Evolutionary conservation across 2,888 invertebrate species (phyloP), one percentile per base, ranked within the genome.

Genomic region (Tetropium fuscum): DNA sequence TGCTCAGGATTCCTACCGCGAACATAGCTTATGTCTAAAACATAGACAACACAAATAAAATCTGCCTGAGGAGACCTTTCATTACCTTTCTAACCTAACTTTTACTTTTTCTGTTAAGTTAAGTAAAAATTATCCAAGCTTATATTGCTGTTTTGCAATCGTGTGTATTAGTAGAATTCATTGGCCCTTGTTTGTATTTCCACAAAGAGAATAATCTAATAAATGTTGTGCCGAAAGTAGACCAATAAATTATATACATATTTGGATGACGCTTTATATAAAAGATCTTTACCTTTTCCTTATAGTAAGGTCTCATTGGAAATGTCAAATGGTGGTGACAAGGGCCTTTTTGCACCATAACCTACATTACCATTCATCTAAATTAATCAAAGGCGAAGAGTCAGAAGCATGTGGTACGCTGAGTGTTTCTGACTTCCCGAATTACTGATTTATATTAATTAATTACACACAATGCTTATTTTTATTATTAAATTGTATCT

Each of bases 261-360:
- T 38, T 47, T 27, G 66, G 53, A 63, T 55, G 48, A 56, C 51
- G 60, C 60, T 44, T 41, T 44, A 25, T 13, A 40, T 51, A 15
- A 36, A 40, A 34, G 16, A 27, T 27, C 15, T 27, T 16, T 51
- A 78, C 79, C 79, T 81, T 81, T 82, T 81, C 82, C 81, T 82
- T 82, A 82, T 82, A 82, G 82, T 82, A 82, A 82, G 82, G 82
- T 82, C 77, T 79, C 82, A 82, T 82, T 82, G 82, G 82, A 82
- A 82, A 82, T 82, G 82, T 81, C 66, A 66, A 63, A 57, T 38
- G 49, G 36, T 44, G 62, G 58, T 59, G 58, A 45, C 57, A 55
- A 60, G 45, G 60, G 63, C 58, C 60, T 40, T 59, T 53, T 53
- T 41, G 30, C 22, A 41, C 43, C 53, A 18, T 53, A 43, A 53